phyloP scores from a whole-genome alignment of 2,888 invertebrate genomes.

The Hofmannophila pseudospretella region DNA sequence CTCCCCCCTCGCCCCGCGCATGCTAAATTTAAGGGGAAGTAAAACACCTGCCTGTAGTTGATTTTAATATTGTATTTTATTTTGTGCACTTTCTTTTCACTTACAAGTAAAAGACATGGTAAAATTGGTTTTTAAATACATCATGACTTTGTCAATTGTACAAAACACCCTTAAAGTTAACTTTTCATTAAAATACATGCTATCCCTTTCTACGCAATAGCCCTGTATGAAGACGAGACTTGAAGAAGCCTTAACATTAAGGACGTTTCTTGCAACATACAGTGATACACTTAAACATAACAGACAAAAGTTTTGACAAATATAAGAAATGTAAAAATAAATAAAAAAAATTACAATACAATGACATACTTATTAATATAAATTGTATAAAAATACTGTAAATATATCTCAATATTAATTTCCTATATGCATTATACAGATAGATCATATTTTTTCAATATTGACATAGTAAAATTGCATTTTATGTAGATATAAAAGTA shows the following conservation, averaged over 20 bases:
- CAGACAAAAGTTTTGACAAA: neutral
- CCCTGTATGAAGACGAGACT: too few relatives aligned
- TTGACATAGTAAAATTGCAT: too few relatives aligned
- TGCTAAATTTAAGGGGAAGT: conserved; percentile 39
- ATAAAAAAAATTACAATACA: too few relatives aligned
- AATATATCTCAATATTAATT: conserved; percentile 4
- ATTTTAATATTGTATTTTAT: conserved; percentile 4
- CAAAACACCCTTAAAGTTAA: neutral
- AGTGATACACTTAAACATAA: neutral
- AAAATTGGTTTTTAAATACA: neutral
- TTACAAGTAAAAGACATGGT: neutral
- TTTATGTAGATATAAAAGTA: too few relatives aligned
- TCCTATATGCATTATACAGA: too few relatives aligned
- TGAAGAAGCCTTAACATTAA: too few relatives aligned
- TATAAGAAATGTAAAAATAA: conserved; percentile 4
- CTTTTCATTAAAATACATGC: too few relatives aligned
- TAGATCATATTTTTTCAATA: too few relatives aligned
- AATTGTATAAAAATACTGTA: conserved; percentile 6
- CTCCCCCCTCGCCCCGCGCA: conserved; percentile 30
- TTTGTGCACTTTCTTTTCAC: neutral
- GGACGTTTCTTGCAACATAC: too few relatives aligned
- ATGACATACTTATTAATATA: neutral
- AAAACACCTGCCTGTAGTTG: conserved; percentile 41
- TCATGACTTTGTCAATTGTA: neutral
- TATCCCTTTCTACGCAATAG: too few relatives aligned